Conservation (phyloP, 2,113 vertebrate species). For the Hyaena hyaena region DNA sequence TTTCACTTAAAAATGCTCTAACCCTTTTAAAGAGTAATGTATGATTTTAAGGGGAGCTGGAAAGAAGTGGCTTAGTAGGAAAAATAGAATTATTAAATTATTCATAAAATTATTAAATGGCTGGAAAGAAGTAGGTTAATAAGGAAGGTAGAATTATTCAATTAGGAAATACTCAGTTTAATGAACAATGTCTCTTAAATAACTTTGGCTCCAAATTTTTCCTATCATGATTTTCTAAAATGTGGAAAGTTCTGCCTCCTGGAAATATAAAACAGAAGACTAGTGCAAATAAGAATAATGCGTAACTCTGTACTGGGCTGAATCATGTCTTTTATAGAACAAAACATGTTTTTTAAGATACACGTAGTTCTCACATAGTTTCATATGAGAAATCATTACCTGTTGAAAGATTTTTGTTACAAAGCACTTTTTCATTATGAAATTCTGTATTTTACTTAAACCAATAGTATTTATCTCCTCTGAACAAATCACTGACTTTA, state of each 20-base stretch:
- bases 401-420: background rate
- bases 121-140: background rate
- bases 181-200: background rate
- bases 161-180: background rate
- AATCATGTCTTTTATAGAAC: background rate
- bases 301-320: background rate
- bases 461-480: background rate
- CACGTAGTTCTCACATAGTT: background rate
- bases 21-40: background rate
- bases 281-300: background rate
- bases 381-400: background rate
- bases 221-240: conserved; percentile 25
- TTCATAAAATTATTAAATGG: background rate
- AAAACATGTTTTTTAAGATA: background rate
- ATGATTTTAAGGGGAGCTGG: background rate
- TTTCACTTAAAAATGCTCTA: background rate
- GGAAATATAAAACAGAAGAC: background rate
- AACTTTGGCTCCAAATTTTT: conserved; percentile 22
- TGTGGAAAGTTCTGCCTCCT: conserved; percentile 4
- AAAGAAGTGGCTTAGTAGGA: background rate
- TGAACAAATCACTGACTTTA: background rate
- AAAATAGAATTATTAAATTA: background rate
- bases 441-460: background rate
- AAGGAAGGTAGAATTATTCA: background rate
- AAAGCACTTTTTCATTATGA: background rate